A percentile compares a stretch with the other conserved stretches of the same genome.
These are phyloP conservation scores for Spodoptera exigua DNA, from an alignment of 2,888 invertebrate species.

Conservation along the genomic window DNA sequence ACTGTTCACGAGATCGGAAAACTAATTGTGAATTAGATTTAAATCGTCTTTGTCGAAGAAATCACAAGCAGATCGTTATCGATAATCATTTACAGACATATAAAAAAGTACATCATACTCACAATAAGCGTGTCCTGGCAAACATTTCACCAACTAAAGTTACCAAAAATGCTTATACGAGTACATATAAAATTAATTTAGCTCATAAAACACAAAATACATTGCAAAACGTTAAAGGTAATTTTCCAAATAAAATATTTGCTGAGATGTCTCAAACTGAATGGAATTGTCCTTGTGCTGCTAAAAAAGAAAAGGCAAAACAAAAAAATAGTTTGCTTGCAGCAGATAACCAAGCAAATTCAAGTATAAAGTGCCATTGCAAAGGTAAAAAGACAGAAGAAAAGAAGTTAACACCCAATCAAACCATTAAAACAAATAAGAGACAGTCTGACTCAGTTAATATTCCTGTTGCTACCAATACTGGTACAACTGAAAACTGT, in stretches of 20 bases:
- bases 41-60: not conserved
- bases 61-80: not conserved
- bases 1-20: not conserved
- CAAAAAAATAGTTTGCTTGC: no score
- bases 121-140: slow-evolving; percentile 7
- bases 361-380: no score
- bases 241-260: not conserved
- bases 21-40: not conserved
- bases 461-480: no score
- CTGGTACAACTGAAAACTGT: no score
- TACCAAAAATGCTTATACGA: slow-evolving; percentile 7
- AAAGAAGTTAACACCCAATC: no score
- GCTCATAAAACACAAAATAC: slow-evolving; percentile 16
- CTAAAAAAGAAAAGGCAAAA: no score
- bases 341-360: no score
- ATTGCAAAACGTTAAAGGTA: not conserved
- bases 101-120: not conserved
- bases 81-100: slow-evolving; percentile 6
- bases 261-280: not conserved
- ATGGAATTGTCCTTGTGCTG: not conserved
- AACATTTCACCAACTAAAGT: slow-evolving; percentile 1
- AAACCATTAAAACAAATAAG: no score
- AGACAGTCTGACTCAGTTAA: no score
- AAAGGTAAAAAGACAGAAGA: no score
- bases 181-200: slow-evolving; percentile 1